Evolutionary conservation across 2,113 vertebrate species (phyloP), one percentile per base, ranked within the genome.

Genomic region (Cromileptes altivelis): DNA sequence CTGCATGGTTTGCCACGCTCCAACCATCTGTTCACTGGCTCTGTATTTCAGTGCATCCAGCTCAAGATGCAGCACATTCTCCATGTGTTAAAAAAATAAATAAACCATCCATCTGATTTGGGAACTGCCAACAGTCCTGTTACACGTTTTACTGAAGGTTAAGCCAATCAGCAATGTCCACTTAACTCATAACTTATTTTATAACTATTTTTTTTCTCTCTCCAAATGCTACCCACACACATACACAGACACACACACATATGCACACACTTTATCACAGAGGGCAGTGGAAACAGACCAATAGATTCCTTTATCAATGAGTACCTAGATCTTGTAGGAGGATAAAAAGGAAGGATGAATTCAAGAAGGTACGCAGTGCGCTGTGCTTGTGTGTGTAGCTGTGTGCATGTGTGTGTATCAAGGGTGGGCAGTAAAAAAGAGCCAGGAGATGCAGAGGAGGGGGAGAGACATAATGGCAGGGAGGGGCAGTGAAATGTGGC

Each of bases 21-120:
- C 37, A 70, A 67, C 90, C 89, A 92, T 91, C 86, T 91, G 90
- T 81, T 91, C 37, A 1, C 50, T 61, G 57, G 69, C 73, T 69
- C 61, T 73, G 55, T 17, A 14, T 78, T 63, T 90, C 50, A 68
- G 74, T 63, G 33, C 52, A 27, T 58, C 61, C 69, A 76, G 12
- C 69, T 74, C 27, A 70, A 62, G 58, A 27, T 40, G 40, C 52
- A 49, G 70, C 74, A 77, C 60, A 79, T 65, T 58, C 47, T 78
- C 69, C 18, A 56, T 47, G 79, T 90, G 74, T 25, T 25, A 81
- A 72, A 72, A 80, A 71, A 37, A 25, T 30, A 30, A 52, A 14
- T n/a, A 85, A 87, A 60, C 15, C 71, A 84, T 68, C 67, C 73
- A 78, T 79, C 60, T 85, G 78, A 86, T 33, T 55, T 13, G 15